A percentile compares a stretch with the other conserved stretches of the same genome.
phyloP scores from a whole-genome alignment of 2,888 invertebrate species.

The Chloroclystis v-ata region DNA sequence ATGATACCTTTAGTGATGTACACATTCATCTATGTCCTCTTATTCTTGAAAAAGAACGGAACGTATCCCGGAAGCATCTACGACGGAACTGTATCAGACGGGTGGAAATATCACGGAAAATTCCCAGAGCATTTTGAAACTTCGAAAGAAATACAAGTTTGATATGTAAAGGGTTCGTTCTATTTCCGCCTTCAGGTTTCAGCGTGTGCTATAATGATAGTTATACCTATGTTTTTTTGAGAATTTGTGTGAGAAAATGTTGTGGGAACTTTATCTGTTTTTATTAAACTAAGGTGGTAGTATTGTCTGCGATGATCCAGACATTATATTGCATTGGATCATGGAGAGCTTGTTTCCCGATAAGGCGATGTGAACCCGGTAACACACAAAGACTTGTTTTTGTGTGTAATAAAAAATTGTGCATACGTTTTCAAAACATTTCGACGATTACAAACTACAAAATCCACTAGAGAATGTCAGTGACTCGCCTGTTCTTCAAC shows the following conservation, averaged over 20 bases:
- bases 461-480: not conserved
- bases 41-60: too few relatives aligned
- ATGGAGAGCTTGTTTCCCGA: too few relatives aligned
- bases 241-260: too few relatives aligned
- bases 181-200: constrained; percentile 7
- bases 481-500: not conserved
- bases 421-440: not conserved
- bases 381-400: too few relatives aligned
- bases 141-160: constrained; percentile 14
- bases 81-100: constrained; percentile 27
- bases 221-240: not conserved
- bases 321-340: too few relatives aligned
- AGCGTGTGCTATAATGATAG: not conserved
- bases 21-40: too few relatives aligned
- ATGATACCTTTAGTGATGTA: too few relatives aligned
- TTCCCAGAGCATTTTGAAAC: constrained; percentile 22
- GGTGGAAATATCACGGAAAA: constrained; percentile 30
- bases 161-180: constrained; percentile 9
- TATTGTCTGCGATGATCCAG: too few relatives aligned
- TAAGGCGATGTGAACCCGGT: too few relatives aligned
- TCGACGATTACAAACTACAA: not conserved
- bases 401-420: too few relatives aligned
- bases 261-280: too few relatives aligned
- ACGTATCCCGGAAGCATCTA: constrained; percentile 15
- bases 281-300: too few relatives aligned